Base-by-base conservation (phyloP, 2,797 vertebrate species). In the Falco rusticolus region DNA sequence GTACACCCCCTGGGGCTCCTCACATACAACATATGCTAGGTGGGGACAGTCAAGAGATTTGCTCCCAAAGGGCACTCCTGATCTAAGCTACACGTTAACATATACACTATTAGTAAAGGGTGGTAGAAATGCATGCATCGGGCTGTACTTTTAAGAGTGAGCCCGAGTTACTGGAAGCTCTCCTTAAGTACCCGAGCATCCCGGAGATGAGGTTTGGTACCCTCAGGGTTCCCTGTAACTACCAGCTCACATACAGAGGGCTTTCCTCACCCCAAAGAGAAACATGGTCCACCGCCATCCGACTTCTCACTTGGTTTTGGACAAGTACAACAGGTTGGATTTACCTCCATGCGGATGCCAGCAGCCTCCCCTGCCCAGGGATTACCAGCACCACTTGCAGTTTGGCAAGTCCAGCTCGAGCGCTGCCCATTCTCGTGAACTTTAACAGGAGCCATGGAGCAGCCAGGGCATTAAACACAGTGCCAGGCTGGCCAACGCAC, bases 21-120 rank as follows among this genome's bases (percentile, higher is more conserved):
- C 7, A 6, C 1, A 1, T 16, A 33, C 9, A 9, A 72, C 69
- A 17, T 0, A 2, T 29, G 29, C 43, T 34, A 31, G 20, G 29
- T 7, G 8, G 29, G 47, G 20, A 59, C 12, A 56, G 28, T 1
- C 14, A 31, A 39, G n/a, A 53, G 33, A 70, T 57, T 50, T 19
- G 28, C 33, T 54, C 74, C 74, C n/a, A 37, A 82, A 69, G 37
- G 1, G 2, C 13, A 2, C 5, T 56, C 56, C 41, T 75, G 57
- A 61, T 47, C 61, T 63, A 69, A 82, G 43, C 15, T 16, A 3
- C 10, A 4, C 1, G 9, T 28, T 56, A 68, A 53, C 25, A 37
- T 25, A 41, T 64, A 74, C 13, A 4, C 37, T 68, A 3, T 21
- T 51, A 65, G 18, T 21, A 75, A 81, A 84, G 28, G 43, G 48